Evolutionary conservation across 2,113 vertebrate genomes (phyloP), one percentile per base, ranked within the genome.

Genomic region (Megaceryle torquata): DNA sequence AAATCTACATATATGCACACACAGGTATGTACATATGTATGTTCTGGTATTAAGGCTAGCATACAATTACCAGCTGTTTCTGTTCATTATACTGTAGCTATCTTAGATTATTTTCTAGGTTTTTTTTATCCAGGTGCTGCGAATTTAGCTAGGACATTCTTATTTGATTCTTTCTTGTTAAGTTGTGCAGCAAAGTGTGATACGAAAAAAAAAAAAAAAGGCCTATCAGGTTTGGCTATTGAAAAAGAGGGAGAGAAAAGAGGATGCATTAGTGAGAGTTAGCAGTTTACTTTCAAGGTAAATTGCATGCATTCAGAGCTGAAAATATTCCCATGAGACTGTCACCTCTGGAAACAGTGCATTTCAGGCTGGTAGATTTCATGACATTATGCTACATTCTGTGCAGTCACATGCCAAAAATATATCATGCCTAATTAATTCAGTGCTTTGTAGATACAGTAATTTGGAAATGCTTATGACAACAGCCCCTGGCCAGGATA

Each of bases 331-430:
- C 24, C 77, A 20, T 10, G 67, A 88, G 79, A 88, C 18, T 84
- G 63, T 89, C 80, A 94, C 93, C 82, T 91, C 57, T 91, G 70
- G 53, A 96, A 94, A 96, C 57, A 95, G 53, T 69, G 72, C 48
- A 82, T 60, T 95, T 95, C 69, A 91, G 85, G 87, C 64, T 97
- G 79, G 57, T 88, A 88, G 86, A 76, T 86, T 96, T 96, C 82
- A 41, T 88, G 92, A 91, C 80, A 93, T 90, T 88, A 54, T 68
- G 70, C 31, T 91, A 64, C 54, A 81, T 80, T 91, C 46, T 92
- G 72, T 74, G 59, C 50, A 94, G 88, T 91, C 81, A 92, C 43
- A 89, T 85, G 89, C 90, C 91, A 97, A 93, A 95, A 95, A 92
- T 82, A 84, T 65, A 87, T 94, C 86, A 81, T 51, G 82, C 77